Evolutionary conservation across 2,888 invertebrate species (phyloP).

Genomic region (Penaeus monodon): DNA sequence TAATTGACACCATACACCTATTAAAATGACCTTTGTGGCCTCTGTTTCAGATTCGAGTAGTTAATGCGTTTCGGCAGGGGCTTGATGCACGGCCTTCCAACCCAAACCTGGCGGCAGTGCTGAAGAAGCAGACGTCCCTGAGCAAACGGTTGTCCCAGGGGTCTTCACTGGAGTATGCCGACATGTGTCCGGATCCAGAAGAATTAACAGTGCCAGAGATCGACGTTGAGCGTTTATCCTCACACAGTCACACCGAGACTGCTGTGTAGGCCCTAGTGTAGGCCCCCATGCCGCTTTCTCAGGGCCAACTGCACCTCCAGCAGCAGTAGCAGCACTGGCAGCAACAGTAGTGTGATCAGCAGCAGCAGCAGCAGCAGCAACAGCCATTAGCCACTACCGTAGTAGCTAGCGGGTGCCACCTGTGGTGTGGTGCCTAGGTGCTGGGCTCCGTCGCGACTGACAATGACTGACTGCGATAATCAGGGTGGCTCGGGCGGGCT

Average conservation of each 20-base stretch:
- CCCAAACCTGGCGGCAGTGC: slow-evolving; percentile 91
- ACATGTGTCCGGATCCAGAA: slow-evolving; percentile 79
- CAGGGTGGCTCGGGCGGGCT: slow-evolving; percentile 53
- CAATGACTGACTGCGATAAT: slow-evolving; percentile 56
- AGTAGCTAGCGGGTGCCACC: slow-evolving; percentile 54
- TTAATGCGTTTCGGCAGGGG: slow-evolving; percentile 99
- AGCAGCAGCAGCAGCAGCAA: slow-evolving; percentile 53
- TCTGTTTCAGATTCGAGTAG: slow-evolving; percentile 96
- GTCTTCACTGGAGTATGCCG: slow-evolving; percentile 92
- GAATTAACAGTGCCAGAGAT: slow-evolving; percentile 90
- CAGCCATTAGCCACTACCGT: slow-evolving; percentile 52
- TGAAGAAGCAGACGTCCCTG: slow-evolving; percentile 89
- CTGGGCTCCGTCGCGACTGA: slow-evolving; percentile 46
- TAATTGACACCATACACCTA: not conserved
- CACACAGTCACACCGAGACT: slow-evolving; percentile 94
- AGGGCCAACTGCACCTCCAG: slow-evolving; percentile 62
- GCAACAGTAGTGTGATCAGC: slow-evolving; percentile 52
- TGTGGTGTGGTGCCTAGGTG: slow-evolving; percentile 55
- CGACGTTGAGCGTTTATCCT: slow-evolving; percentile 91
- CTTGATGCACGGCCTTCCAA: slow-evolving; percentile 94
- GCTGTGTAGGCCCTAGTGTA: slow-evolving; percentile 78
- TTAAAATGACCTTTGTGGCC: slow-evolving; percentile 38
- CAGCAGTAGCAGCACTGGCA: slow-evolving; percentile 53
- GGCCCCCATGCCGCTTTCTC: slow-evolving; percentile 50
- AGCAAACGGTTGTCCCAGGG: slow-evolving; percentile 91